Conservation (phyloP, 2,797 vertebrate genomes). For the Gymnocypris eckloni region DNA sequence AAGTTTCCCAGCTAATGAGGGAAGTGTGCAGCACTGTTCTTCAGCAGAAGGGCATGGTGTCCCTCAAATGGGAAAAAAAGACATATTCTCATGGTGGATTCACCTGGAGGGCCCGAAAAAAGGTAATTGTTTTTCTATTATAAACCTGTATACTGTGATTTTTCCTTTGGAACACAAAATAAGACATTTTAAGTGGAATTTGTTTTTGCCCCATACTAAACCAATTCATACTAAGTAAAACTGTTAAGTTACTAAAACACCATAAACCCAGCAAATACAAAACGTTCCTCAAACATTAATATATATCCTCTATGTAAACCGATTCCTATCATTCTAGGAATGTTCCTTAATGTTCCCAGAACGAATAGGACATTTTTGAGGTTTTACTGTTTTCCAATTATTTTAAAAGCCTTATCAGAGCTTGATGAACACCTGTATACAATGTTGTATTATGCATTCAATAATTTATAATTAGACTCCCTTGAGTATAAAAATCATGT, state of each 20-base stretch:
- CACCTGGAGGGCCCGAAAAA: conserved; percentile 80
- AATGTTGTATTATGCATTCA: not conserved
- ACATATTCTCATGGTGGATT: conserved; percentile 84
- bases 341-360: not conserved
- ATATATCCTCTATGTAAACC: not conserved
- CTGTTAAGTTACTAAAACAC: not conserved
- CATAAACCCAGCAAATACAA: not conserved
- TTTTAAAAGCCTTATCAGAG: not conserved
- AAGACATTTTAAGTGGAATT: not conserved
- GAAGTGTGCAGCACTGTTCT: conserved; percentile 89
- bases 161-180: not conserved
- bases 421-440: not conserved
- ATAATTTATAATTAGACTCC: not conserved
- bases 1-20: conserved; percentile 90
- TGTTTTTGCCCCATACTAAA: not conserved
- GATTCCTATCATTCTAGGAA: not conserved
- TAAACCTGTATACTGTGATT: not conserved
- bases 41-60: conserved; percentile 92
- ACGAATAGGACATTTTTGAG: too few species aligned
- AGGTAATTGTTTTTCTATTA: not conserved
- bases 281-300: not conserved
- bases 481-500: not conserved
- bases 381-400: not conserved
- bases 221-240: not conserved
- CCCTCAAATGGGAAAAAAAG: conserved; percentile 88